Percentiles rank a stretch among this genome's conserved stretches.
Evolutionary conservation across 2,888 invertebrate genomes (phyloP).

Genomic region (Eugnorisma glareosa): DNA sequence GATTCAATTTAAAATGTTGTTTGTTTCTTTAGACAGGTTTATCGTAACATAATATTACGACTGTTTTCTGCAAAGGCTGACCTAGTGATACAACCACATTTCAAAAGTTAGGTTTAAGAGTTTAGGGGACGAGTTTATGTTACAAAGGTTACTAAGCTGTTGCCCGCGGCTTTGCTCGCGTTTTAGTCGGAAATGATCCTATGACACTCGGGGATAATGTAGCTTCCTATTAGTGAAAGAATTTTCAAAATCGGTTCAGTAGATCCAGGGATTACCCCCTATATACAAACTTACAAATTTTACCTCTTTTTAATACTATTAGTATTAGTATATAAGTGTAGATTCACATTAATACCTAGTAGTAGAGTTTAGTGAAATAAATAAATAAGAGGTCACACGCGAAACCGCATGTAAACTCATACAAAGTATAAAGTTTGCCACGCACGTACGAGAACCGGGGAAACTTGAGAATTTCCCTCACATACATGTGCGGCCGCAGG

Average conservation of each 20-base stretch:
- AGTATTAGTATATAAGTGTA: too few species aligned
- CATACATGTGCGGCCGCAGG: slow-evolving; percentile 24
- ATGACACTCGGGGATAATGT: too few species aligned
- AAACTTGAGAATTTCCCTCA: slow-evolving; percentile 53
- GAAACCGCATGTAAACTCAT: not conserved
- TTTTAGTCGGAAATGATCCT: too few species aligned
- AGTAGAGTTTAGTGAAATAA: slow-evolving; percentile 32
- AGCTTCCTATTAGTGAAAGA: too few species aligned
- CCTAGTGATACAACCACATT: not conserved
- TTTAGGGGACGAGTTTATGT: not conserved
- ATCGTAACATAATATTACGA: not conserved
- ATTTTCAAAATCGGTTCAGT: too few species aligned
- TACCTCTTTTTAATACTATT: too few species aligned
- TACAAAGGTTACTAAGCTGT: too few species aligned
- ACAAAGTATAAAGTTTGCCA: slow-evolving; percentile 35
- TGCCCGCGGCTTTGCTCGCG: too few species aligned
- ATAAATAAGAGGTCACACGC: slow-evolving; percentile 28
- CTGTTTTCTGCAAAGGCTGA: not conserved
- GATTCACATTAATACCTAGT: not conserved
- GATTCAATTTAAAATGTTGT: not conserved
- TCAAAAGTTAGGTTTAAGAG: not conserved
- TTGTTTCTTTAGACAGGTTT: slow-evolving; percentile 1
- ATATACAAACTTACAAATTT: too few species aligned
- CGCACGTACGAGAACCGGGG: slow-evolving; percentile 40
- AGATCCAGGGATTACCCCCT: too few species aligned